phyloP scores from a whole-genome alignment of 1,140 invertebrate genomes.

The Nixonia krombeini region DNA sequence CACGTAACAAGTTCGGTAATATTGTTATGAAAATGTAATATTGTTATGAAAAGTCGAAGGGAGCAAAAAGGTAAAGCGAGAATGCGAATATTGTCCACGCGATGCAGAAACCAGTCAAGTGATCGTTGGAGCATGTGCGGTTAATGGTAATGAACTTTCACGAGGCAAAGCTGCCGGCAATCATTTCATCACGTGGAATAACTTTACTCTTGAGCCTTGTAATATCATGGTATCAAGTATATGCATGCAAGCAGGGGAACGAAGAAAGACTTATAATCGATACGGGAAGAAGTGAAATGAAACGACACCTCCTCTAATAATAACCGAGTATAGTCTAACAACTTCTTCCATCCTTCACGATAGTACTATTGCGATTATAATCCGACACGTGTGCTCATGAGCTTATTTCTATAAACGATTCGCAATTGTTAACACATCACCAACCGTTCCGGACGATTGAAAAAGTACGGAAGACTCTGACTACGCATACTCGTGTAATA shows the following conservation, averaged over 20 bases:
- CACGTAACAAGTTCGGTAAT: no score
- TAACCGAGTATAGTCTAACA: constrained; percentile 26
- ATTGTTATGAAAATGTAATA: no score
- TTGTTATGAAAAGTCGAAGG: no score
- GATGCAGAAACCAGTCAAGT: constrained; percentile 43
- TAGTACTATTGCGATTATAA: constrained; percentile 29
- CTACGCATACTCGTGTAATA: no score
- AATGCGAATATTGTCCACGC: constrained; percentile 51
- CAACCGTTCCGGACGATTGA: no score
- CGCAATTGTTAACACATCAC: constrained; percentile 18
- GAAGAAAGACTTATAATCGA: constrained; percentile 18
- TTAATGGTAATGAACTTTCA: constrained; percentile 71
- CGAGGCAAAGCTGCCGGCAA: constrained; percentile 62
- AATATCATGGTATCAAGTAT: constrained; percentile 34
- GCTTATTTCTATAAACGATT: constrained; percentile 19
- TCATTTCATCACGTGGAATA: constrained; percentile 67
- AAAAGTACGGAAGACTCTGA: no score
- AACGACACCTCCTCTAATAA: constrained; percentile 27
- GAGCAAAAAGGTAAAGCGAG: constrained; percentile 9
- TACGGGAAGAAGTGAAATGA: constrained; percentile 20
- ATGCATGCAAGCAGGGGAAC: constrained; percentile 24
- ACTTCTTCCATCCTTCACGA: constrained; percentile 14
- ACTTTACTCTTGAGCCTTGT: constrained; percentile 43
- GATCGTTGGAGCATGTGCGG: constrained; percentile 54
- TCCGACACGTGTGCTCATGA: constrained; percentile 14